A percentile compares a stretch with the other conserved stretches of the same genome.
Evolutionary conservation across 2,113 vertebrate species (phyloP).

Genomic region (Oncorhynchus mykiss): DNA sequence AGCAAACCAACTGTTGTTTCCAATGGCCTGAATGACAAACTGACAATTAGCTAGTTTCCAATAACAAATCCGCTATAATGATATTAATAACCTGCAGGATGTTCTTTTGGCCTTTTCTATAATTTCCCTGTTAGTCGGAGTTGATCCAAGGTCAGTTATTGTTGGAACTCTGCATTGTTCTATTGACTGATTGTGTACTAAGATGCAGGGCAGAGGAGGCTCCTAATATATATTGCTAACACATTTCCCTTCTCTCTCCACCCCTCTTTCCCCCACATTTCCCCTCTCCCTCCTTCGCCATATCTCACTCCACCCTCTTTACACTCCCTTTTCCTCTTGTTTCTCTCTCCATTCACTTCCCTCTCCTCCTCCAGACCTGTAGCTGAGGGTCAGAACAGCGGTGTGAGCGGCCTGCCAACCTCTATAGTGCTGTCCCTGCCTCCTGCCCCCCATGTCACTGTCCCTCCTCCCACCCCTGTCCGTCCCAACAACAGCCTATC

Average conservation of each 20-base stretch:
- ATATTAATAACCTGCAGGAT: slow-evolving; percentile 54
- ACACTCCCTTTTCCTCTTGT: slow-evolving; percentile 25
- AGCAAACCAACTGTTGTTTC: slow-evolving; percentile 36
- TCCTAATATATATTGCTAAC: slow-evolving; percentile 18
- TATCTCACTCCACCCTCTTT: slow-evolving; percentile 25
- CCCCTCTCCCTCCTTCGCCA: slow-evolving; percentile 12
- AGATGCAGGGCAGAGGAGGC: slow-evolving; percentile 32
- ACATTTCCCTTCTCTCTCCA: slow-evolving; percentile 37
- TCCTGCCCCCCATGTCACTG: slow-evolving; percentile 58
- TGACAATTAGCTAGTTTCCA: slow-evolving; percentile 54
- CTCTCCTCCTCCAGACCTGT: slow-evolving; percentile 72
- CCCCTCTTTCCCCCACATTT: slow-evolving; percentile 7
- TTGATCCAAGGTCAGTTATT: slow-evolving; percentile 18
- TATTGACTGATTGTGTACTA: slow-evolving; percentile 40
- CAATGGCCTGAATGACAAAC: slow-evolving; percentile 4
- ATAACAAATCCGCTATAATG: slow-evolving; percentile 52
- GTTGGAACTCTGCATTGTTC: slow-evolving; percentile 34
- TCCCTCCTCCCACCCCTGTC: slow-evolving; percentile 28
- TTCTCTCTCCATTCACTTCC: slow-evolving; percentile 32
- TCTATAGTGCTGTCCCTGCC: slow-evolving; percentile 76
- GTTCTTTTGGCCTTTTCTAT: slow-evolving; percentile 46
- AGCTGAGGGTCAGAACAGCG: slow-evolving; percentile 81
- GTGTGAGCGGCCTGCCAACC: slow-evolving; percentile 66
- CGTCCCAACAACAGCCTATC: slow-evolving; percentile 73
- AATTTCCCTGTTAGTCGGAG: not conserved